Evolutionary conservation across 2,797 vertebrate genomes (phyloP), one percentile per base, ranked within the genome.

Genomic region (Petrocephalus sullivani): DNA sequence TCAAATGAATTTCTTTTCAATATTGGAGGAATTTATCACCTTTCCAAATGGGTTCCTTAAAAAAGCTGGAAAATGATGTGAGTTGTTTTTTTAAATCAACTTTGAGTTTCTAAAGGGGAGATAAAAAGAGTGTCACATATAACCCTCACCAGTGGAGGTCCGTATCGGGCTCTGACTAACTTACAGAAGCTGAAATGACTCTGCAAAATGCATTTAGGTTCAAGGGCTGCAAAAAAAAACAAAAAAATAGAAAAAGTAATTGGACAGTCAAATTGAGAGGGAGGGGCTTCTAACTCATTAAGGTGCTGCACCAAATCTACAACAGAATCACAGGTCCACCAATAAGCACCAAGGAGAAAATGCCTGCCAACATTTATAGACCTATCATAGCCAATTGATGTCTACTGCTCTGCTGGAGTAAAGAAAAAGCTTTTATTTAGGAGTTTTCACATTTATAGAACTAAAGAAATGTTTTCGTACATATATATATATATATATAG

Each of bases 11-110:
- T 37, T 61, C 57, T 82, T 51, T 85, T 6, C 8, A 9, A 49
- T 56, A 89, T 64, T 89, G 87, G 60, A 87, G 88, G 88, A 58
- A 89, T 87, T 87, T 84, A 33, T 49, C 46, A 87, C 19, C n/a
- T 83, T 87, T 60, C 57, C 37, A 83, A 51, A 64, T 23, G 75
- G 41, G 75, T 56, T 83, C 58, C 60, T 87, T 19, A n/a, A 78
- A 84, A 64, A 87, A 61, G 16, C 28, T 78, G 86, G 88, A 78
- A 87, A 84, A 78, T 82, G 61, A 23, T 33, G 14, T 4, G 3
- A 37, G 37, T n/a, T 4, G 21, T 10, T 4, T 46, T 67, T 64
- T 19, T 46, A 88, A 64, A 37, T 23, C 46, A 88, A 67, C n/a
- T 19, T n/a, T 49, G 49, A 49, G 49, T 82, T 46, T 10, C 75